Evolutionary conservation across 2,797 vertebrate species (phyloP).

Genomic region (Anniella stebbinsi): DNA sequence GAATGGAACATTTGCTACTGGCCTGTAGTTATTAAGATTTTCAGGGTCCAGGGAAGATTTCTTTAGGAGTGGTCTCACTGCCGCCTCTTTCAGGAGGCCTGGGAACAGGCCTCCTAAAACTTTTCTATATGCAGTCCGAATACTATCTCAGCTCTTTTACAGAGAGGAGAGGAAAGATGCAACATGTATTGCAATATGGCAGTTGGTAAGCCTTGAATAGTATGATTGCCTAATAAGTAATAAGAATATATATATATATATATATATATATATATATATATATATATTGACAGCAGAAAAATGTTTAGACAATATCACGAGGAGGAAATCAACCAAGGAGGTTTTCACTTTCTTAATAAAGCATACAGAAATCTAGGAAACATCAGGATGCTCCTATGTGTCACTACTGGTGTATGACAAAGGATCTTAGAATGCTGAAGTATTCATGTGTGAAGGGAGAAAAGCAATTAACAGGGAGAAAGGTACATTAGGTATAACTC

Average conservation of each 20-base stretch:
- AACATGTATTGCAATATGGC: background rate
- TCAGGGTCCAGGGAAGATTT: too few species aligned
- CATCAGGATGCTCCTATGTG: background rate
- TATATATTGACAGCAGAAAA: background rate
- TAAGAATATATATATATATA: too few species aligned
- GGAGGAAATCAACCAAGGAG: background rate
- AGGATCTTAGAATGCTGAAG: constrained; percentile 8
- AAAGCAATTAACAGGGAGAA: constrained; percentile 10
- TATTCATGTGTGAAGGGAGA: constrained; percentile 13
- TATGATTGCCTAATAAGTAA: background rate
- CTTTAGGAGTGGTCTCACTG: too few species aligned
- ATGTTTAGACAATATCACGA: background rate
- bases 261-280: too few species aligned
- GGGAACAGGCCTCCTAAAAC: too few species aligned
- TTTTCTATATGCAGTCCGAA: background rate
- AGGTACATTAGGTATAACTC: background rate
- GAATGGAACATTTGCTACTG: too few species aligned
- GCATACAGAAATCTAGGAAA: background rate
- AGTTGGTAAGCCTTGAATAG: background rate
- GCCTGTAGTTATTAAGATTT: too few species aligned
- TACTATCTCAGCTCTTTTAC: background rate
- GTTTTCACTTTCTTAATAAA: constrained; percentile 13
- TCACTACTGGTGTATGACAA: background rate
- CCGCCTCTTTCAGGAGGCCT: too few species aligned
- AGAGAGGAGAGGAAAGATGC: background rate